Percentiles rank a stretch among this genome's conserved stretches.
These are phyloP conservation scores for Karalla daura DNA, from an alignment of 2,797 vertebrate species.

Conservation along the genomic window DNA sequence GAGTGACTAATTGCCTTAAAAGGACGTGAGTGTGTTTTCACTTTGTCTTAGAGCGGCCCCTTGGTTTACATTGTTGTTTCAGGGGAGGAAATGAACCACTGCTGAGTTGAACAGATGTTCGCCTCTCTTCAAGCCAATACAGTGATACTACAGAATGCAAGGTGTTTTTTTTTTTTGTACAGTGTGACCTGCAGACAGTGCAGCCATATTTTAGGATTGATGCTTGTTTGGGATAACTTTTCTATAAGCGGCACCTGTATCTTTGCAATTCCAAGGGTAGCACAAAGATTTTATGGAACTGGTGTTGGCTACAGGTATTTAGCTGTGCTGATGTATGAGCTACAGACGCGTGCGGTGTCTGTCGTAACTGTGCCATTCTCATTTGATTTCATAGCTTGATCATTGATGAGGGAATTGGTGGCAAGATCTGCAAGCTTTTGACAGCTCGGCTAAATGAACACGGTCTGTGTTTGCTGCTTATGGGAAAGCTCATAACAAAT, in stretches of 20 bases:
- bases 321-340: conserved; percentile 6
- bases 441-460: conserved; percentile 12
- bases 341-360: conserved; percentile 13
- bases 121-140: conserved; percentile 14
- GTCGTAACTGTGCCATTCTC: conserved; percentile 36
- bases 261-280: conserved; percentile 5
- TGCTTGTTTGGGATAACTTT: not conserved
- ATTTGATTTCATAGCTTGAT: conserved; percentile 1
- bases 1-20: conserved; percentile 63
- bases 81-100: conserved; percentile 29
- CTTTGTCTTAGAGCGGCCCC: conserved; percentile 17
- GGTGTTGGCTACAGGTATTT: not conserved
- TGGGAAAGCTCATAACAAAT: not conserved
- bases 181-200: conserved; percentile 34
- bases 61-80: conserved; percentile 49
- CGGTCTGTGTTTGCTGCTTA: conserved; percentile 28
- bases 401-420: conserved; percentile 3
- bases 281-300: conserved; percentile 6
- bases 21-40: conserved; percentile 31
- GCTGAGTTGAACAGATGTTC: conserved; percentile 17
- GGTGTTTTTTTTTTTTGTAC: conserved; percentile 27
- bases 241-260: conserved; percentile 7
- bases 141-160: conserved; percentile 26
- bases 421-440: conserved; percentile 16
- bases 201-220: conserved; percentile 35